These are phyloP conservation scores for Austrolebias charrua DNA, from an alignment of 2,797 vertebrate genomes.

Conservation along the genomic window DNA sequence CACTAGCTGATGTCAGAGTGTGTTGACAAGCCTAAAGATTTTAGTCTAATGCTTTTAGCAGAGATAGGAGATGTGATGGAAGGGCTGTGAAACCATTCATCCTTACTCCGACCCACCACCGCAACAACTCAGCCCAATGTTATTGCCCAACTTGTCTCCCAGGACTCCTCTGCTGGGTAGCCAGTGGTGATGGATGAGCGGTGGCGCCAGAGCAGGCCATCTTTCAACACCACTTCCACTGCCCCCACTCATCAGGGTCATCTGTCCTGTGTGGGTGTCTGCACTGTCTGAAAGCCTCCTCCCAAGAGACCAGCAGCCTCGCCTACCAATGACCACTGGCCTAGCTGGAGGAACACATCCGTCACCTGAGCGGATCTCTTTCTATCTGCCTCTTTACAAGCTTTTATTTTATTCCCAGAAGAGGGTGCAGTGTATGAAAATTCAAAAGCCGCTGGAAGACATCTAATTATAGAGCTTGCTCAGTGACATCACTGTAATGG, in stretches of 20 bases:
- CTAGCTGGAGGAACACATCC: slow-evolving; percentile 45
- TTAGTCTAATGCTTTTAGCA: slow-evolving; percentile 12
- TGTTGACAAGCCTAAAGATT: slow-evolving; percentile 12
- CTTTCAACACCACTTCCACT: slow-evolving; percentile 64
- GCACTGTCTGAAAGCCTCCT: slow-evolving; percentile 45
- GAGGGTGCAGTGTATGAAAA: slow-evolving; percentile 16
- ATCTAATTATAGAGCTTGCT: slow-evolving; percentile 27
- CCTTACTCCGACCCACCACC: slow-evolving; percentile 30
- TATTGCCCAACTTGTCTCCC: slow-evolving; percentile 49
- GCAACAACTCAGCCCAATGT: slow-evolving; percentile 46
- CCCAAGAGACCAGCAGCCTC: slow-evolving; percentile 51
- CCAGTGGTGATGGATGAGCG: slow-evolving; percentile 63
- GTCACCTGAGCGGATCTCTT: slow-evolving; percentile 27
- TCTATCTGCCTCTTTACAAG: slow-evolving; percentile 13
- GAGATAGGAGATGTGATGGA: slow-evolving; percentile 29
- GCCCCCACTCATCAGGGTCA: slow-evolving; percentile 58
- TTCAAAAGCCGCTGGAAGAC: slow-evolving; percentile 11
- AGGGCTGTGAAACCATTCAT: slow-evolving; percentile 29
- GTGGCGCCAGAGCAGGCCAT: slow-evolving; percentile 57
- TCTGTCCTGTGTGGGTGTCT: slow-evolving; percentile 69
- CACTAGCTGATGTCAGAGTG: slow-evolving; percentile 20
- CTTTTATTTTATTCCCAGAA: slow-evolving; percentile 12
- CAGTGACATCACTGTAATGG: too few species aligned
- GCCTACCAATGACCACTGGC: slow-evolving; percentile 60
- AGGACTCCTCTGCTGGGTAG: slow-evolving; percentile 53